phyloP scores from a whole-genome alignment of 2,888 invertebrate species.

The Hypselothyrea guttata region DNA sequence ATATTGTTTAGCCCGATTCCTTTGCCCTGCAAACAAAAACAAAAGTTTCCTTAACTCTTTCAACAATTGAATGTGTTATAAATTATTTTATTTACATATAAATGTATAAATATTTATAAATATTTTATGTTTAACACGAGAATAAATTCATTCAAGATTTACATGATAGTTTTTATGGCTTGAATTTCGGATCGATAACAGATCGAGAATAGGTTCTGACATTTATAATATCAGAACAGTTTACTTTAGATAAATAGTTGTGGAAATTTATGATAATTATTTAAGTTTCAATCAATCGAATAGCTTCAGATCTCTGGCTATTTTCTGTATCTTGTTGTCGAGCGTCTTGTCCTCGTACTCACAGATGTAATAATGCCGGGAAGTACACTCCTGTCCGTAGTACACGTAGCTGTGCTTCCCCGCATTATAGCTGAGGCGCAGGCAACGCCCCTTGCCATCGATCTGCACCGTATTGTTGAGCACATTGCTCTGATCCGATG shows the following conservation, averaged over 20 bases:
- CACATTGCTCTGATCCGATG: constrained; percentile 58
- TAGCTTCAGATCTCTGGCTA: constrained; percentile 81
- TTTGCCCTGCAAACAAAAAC: constrained; percentile 55
- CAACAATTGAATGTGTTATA: constrained; percentile 49
- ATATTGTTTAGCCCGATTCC: constrained; percentile 15
- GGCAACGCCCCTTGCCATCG: constrained; percentile 87
- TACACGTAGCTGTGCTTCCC: constrained; percentile 85
- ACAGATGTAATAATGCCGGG: constrained; percentile 87
- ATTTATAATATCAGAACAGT: not conserved
- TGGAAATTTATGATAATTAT: too few relatives aligned
- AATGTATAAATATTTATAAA: constrained; percentile 62
- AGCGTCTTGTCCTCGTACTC: constrained; percentile 86
- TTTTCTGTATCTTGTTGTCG: constrained; percentile 85
- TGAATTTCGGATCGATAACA: not conserved
- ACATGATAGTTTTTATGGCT: constrained; percentile 41
- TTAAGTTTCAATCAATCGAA: constrained; percentile 35
- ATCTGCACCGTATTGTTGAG: constrained; percentile 83
- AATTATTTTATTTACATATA: constrained; percentile 57
- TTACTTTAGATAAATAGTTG: too few relatives aligned
- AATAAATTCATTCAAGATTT: constrained; percentile 63
- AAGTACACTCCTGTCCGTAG: constrained; percentile 89
- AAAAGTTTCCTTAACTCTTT: constrained; percentile 50
- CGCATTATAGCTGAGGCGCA: constrained; percentile 87
- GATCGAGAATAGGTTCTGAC: not conserved
- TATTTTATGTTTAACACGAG: constrained; percentile 47